Conservation (phyloP, 1,140 invertebrate species). For the Bombus fervidus region DNA sequence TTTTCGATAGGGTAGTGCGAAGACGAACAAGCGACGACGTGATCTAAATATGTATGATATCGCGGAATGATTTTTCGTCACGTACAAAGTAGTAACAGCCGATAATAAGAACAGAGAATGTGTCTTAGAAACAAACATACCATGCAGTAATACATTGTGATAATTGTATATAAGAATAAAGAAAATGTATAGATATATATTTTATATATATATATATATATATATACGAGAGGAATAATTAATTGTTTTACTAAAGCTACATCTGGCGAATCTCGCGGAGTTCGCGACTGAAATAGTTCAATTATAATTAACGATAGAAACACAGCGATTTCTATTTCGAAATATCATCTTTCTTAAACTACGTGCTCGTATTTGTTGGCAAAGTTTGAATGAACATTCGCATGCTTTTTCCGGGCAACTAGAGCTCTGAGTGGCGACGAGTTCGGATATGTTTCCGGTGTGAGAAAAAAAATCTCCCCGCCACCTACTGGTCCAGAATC, state of each 20-base stretch:
- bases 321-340: neutral
- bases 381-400: conserved; percentile 6
- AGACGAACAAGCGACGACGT: neutral
- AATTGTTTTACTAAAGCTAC: neutral
- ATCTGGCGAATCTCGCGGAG: neutral
- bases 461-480: neutral
- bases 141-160: conserved; percentile 9
- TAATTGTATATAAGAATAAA: neutral
- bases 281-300: neutral
- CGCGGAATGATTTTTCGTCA: neutral
- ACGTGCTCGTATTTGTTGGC: neutral
- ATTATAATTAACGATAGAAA: neutral
- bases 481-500: neutral
- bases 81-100: neutral
- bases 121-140: conserved; percentile 5
- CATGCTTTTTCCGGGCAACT: neutral
- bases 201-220: neutral
- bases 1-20: neutral
- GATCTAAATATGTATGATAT: neutral
- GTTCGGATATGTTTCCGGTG: conserved; percentile 44
- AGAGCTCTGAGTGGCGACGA: neutral
- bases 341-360: neutral
- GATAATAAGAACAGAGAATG: neutral
- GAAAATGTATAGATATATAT: neutral
- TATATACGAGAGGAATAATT: neutral